Conservation (phyloP, 2,113 vertebrate species). For the Microcebus ravelobensis region DNA sequence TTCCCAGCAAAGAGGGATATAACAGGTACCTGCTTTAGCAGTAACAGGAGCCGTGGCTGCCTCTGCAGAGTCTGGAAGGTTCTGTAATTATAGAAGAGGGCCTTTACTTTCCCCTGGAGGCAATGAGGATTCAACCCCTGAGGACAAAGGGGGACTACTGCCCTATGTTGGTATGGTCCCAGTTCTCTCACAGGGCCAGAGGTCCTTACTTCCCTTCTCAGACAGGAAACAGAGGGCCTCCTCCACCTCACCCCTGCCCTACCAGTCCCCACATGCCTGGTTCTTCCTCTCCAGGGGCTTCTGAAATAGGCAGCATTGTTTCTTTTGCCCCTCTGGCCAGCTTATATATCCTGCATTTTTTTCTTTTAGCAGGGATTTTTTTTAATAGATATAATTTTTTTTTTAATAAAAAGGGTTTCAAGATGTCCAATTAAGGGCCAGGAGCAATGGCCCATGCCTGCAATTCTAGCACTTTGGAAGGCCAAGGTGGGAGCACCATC, state of each 20-base stretch:
- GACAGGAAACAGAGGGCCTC: background rate
- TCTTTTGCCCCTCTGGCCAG: background rate
- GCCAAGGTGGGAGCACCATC: no score
- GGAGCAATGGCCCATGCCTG: no score
- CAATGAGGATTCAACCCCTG: background rate
- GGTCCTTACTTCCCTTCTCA: background rate
- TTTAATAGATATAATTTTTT: no score
- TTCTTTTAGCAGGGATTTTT: background rate
- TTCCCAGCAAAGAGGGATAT: background rate
- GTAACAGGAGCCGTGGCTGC: background rate
- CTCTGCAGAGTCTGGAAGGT: background rate
- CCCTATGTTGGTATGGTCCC: background rate
- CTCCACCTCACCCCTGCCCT: background rate
- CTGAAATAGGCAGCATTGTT: background rate
- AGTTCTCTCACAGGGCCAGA: background rate
- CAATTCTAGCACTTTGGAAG: no score
- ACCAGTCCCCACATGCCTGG: background rate
- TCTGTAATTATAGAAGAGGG: background rate
- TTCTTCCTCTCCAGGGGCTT: background rate
- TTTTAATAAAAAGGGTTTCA: no score
- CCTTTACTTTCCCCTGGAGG: background rate
- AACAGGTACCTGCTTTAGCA: background rate
- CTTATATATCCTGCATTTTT: background rate
- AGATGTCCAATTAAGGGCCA: no score
- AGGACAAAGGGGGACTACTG: background rate